A percentile compares a stretch with the other conserved stretches of the same genome.
Evolutionary conservation across 2,888 invertebrate species (phyloP).

Genomic region (Hecatera dysodea): DNA sequence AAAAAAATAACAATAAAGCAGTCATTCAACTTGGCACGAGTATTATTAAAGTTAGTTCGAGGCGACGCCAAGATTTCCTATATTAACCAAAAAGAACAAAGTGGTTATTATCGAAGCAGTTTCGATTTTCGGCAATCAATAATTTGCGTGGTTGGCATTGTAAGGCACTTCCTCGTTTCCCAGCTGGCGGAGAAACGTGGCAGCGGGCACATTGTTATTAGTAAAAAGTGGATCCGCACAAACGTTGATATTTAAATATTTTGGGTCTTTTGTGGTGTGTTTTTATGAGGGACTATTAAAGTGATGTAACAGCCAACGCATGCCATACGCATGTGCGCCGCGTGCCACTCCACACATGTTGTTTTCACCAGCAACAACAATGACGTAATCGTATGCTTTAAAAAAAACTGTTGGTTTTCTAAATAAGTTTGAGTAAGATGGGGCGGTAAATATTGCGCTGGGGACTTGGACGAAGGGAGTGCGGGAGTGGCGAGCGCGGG

Average conservation of each 20-base stretch:
- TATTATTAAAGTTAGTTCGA: conserved; percentile 74
- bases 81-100: conserved; percentile 62
- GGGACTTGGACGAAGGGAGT: conserved; percentile 67
- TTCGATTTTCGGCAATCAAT: conserved; percentile 82
- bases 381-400: conserved; percentile 41
- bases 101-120: conserved; percentile 71
- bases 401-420: conserved; percentile 11
- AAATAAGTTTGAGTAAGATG: conserved; percentile 24
- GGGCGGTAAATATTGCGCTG: conserved; percentile 51
- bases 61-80: conserved; percentile 66
- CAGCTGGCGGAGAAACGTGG: conserved; percentile 86
- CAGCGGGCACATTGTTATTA: conserved; percentile 83
- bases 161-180: conserved; percentile 82
- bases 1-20: conserved; percentile 80
- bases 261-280: conserved; percentile 76
- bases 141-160: conserved; percentile 79
- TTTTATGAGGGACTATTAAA: conserved; percentile 70
- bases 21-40: conserved; percentile 79
- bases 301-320: conserved; percentile 65
- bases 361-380: conserved; percentile 31
- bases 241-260: conserved; percentile 80
- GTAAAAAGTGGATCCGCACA: conserved; percentile 82
- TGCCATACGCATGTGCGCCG: conserved; percentile 73
- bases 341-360: conserved; percentile 70
- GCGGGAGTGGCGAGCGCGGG: background rate